Conservation (phyloP, 2,113 vertebrate genomes). For the Nothoprocta pentlandii region DNA sequence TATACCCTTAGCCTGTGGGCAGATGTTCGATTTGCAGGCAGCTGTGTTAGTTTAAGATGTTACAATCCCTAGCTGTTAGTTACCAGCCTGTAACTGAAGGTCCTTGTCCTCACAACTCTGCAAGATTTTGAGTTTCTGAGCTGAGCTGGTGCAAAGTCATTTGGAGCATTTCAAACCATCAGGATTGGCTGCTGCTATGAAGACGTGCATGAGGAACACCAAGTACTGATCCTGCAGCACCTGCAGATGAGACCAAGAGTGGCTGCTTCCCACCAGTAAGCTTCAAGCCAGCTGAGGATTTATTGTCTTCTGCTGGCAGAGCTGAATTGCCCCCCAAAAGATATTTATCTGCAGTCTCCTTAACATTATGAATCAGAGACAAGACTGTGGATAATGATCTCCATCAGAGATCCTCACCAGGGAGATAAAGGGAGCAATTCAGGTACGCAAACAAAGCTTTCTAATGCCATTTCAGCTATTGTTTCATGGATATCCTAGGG, state of each 20-base stretch:
- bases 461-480: not conserved
- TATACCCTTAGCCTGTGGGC: conserved; percentile 2
- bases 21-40: conserved; percentile 54
- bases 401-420: not conserved
- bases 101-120: not conserved
- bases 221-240: fast-evolving
- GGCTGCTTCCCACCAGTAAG: not conserved
- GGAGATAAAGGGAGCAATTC: not conserved
- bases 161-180: not conserved
- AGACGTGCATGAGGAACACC: not conserved
- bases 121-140: not conserved
- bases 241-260: not conserved
- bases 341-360: not conserved
- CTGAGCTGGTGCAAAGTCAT: not conserved
- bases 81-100: not conserved
- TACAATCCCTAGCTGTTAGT: conserved; percentile 41
- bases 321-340: not conserved
- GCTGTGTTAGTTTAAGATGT: conserved; percentile 48
- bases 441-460: not conserved
- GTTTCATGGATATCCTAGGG: not conserved
- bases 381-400: not conserved
- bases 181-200: not conserved
- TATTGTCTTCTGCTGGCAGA: not conserved
- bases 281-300: not conserved
- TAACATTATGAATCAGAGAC: not conserved